Conservation (phyloP, 2,888 invertebrate species). For the Trypoxylon attenuatum region DNA sequence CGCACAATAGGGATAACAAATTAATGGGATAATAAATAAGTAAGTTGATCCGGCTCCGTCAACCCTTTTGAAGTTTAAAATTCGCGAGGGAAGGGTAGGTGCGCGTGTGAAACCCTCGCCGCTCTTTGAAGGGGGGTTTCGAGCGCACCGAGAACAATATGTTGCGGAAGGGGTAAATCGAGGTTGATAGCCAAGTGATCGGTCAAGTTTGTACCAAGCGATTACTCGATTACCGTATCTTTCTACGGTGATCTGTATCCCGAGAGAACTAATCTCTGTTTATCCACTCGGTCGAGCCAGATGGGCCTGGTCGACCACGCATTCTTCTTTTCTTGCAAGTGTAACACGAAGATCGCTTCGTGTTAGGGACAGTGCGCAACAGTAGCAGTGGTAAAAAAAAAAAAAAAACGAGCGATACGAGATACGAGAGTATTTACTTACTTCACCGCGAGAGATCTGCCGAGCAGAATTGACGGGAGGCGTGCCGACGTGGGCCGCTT, state of each 20-base stretch:
- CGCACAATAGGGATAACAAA: constrained; percentile 60
- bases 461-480: constrained; percentile 59
- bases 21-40: constrained; percentile 71
- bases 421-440: constrained; percentile 37
- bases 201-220: constrained; percentile 30
- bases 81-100: constrained; percentile 45
- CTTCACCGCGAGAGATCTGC: constrained; percentile 28
- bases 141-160: constrained; percentile 46
- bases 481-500: constrained; percentile 53
- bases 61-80: constrained; percentile 68
- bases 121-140: constrained; percentile 39
- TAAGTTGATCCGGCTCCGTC: constrained; percentile 59
- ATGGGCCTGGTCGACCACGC: too few relatives aligned
- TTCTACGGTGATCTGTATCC: too few relatives aligned
- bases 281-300: too few relatives aligned
- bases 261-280: too few relatives aligned
- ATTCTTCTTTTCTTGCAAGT: too few relatives aligned
- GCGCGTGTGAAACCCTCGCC: constrained; percentile 54
- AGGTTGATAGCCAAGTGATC: constrained; percentile 20
- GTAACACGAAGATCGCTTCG: too few relatives aligned
- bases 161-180: constrained; percentile 26
- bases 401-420: constrained; percentile 28
- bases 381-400: constrained; percentile 8
- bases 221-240: background rate
- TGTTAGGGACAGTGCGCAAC: too few relatives aligned